Evolutionary conservation across 2,888 invertebrate genomes (phyloP), one percentile per base, ranked within the genome.

Genomic region (Drosophila acutilabella): DNA sequence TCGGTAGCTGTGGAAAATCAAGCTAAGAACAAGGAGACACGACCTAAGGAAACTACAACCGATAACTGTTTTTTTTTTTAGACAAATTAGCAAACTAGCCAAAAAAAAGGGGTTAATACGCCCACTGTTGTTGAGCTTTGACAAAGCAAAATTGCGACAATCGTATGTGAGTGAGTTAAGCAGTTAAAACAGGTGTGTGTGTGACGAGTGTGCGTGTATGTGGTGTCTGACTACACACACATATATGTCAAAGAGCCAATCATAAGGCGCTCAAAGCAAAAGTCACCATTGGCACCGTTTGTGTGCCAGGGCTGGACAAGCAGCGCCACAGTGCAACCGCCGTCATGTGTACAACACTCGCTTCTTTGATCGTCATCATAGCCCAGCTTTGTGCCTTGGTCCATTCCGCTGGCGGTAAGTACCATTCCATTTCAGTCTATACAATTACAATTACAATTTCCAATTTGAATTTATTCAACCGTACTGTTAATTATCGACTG

Each of bases 401-500:
- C 74, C 89, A 91, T 87, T 90, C 91, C 82, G 92, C 92, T 83
- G 92, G 92, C 86, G 92, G 92, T 92, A 89, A 91, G 92, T 91
- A 30, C 30, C 30, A 30, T 20, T 20, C 20, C 20, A n/a, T 4
- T 23, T 23, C 30, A 8, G 1, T 30, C 7, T 30, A 30, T 6
- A 30, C 8, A 26, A 6, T 26, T 26, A 2, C 26, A 30, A 30
- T 30, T 8, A 30, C 8, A 30, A 30, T 8, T 30, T 30, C 30
- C 6, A 30, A 30, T 30, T 30, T 30, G 30, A 30, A 30, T 30
- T 30, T 30, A 30, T 30, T 30, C 30, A 30, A 8, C 30, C 30
- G 30, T 30, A 8, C 8, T 8, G 30, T 30, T 30, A 30, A 30
- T 30, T 30, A 30, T 30, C 8, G 30, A 30, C 8, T 8, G 30